Base-by-base conservation (phyloP, 2,113 vertebrate genomes). In the Atractosteus spatula region DNA sequence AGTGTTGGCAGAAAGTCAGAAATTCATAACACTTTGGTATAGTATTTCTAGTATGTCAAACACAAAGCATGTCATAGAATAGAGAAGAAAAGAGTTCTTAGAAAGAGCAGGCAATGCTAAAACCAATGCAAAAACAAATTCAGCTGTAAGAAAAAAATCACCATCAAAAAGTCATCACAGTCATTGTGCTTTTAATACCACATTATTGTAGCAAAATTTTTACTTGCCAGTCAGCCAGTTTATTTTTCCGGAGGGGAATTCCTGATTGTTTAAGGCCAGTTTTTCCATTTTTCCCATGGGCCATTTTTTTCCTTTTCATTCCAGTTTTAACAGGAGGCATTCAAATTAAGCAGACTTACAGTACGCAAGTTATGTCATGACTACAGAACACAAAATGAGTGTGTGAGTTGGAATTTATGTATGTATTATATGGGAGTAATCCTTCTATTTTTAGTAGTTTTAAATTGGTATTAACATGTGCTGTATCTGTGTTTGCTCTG, bases 331-430 rank as follows among this genome's bases (percentile, higher is more conserved):
- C 8, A 55, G 8, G 47, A n/a, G 45, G n/a, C 45, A 29, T 45
- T 13, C 4, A 66, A 41, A 66, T 59, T 4, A 11, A 59, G 57
- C 57, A 66, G 44, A 45, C 44, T 8, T 14, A 29, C 29, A n/a
- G 41, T 43, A 66, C 16, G 66, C 54, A 68, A n/a, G 17, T n/a
- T 55, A 17, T 68, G 47, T 68, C 66, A 17, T 12, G 57, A 59
- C 57, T n/a, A 13, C 14, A n/a, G 57, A 5, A 16, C 57, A n/a
- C 29, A 16, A 59, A 6, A 16, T 59, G 5, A n/a, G 12, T 59
- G 57, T 16, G 57, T 59, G 57, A 5, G n/a, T 59, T 4, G 12
- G 57, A 13, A 7, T 12, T 8, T 13, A 17, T 3, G 3, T 8
- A 59, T 59, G 12, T n/a, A 16, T 59, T 5, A 51, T 10, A 3